Evolutionary conservation across 2,888 invertebrate species (phyloP).

Genomic region (Cephus rjabovi): DNA sequence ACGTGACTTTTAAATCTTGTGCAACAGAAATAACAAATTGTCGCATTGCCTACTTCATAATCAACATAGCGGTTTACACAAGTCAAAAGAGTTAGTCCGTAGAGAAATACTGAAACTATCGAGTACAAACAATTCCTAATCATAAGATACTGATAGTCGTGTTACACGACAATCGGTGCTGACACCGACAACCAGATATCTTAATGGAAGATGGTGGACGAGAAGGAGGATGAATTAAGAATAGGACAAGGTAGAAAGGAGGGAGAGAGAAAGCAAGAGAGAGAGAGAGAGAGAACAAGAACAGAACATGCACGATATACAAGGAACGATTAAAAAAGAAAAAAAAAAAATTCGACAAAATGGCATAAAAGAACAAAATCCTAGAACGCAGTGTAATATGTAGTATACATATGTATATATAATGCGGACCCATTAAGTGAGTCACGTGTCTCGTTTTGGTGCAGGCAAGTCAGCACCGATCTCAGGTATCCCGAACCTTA

Average conservation of each 20-base stretch:
- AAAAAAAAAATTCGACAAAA: conserved; percentile 20
- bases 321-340: conserved; percentile 19
- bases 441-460: not conserved
- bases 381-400: not conserved
- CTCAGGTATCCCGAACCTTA: conserved; percentile 36
- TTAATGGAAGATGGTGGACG: not conserved
- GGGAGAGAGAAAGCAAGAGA: not conserved
- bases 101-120: conserved; percentile 1
- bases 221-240: not conserved
- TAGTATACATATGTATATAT: not conserved
- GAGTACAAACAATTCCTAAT: conserved; percentile 13
- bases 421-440: not conserved
- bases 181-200: conserved; percentile 18
- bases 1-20: not conserved
- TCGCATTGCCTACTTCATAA: not conserved
- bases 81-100: conserved; percentile 16
- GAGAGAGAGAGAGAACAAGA: not conserved
- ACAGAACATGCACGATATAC: not conserved
- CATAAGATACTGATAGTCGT: not conserved
- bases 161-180: conserved; percentile 40
- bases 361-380: not conserved
- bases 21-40: not conserved
- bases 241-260: no score
- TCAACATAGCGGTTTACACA: conserved; percentile 34
- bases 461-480: conserved; percentile 48